Evolutionary conservation across 2,113 vertebrate species (phyloP).

Genomic region (Scatophagus argus): DNA sequence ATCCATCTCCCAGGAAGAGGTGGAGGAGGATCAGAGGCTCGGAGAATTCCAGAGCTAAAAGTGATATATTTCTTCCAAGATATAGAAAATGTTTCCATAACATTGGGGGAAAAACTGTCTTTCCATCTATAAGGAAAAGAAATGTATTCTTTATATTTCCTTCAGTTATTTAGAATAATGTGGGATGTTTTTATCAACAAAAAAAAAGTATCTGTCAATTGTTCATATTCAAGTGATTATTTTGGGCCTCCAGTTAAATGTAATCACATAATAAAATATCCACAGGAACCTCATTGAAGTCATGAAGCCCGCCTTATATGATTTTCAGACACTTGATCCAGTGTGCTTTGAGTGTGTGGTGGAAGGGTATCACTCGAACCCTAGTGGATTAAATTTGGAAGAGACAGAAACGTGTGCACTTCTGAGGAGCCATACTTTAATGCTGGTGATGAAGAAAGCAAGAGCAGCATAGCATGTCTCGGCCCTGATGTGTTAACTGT

Average conservation of each 20-base stretch:
- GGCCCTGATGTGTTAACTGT: constrained; percentile 61
- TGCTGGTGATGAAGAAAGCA: constrained; percentile 4
- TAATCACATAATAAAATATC: neutral
- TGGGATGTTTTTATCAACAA: neutral
- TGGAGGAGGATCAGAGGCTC: neutral
- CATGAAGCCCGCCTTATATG: neutral
- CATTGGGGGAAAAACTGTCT: no score
- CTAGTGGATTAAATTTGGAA: constrained; percentile 25
- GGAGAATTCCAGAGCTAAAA: neutral
- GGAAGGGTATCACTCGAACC: constrained; percentile 22
- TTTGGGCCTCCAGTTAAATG: neutral
- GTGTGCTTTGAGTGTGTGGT: neutral
- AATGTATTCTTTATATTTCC: neutral
- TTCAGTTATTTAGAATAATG: neutral
- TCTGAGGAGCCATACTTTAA: neutral
- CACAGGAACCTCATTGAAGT: neutral
- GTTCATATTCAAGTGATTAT: neutral
- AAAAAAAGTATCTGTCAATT: no score
- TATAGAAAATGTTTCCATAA: neutral
- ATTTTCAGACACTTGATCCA: constrained; percentile 18
- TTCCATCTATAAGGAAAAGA: no score
- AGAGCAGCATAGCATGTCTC: constrained; percentile 19
- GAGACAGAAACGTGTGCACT: neutral
- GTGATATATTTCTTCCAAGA: constrained; percentile 1
- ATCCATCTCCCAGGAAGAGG: neutral